Conservation (phyloP, 2,888 invertebrate species). For the Phasia obesa region DNA sequence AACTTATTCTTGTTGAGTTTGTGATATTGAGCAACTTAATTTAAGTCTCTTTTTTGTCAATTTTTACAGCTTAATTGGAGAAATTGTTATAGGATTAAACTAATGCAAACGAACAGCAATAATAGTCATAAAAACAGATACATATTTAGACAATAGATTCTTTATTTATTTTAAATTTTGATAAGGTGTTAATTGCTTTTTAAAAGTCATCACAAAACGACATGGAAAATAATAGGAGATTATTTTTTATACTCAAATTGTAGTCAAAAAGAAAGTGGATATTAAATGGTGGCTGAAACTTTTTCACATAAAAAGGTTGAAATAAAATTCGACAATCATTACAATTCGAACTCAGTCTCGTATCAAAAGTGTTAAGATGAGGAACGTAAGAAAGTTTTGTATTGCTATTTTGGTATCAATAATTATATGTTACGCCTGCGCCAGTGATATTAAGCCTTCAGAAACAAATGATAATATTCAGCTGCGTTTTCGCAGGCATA, state of each 20-base stretch:
- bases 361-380: constrained; percentile 52
- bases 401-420: constrained; percentile 16
- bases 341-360: constrained; percentile 48
- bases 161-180: constrained; percentile 77
- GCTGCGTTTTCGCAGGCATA: constrained; percentile 12
- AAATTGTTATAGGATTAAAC: constrained; percentile 19
- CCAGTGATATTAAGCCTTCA: neutral
- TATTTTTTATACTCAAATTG: constrained; percentile 27
- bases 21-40: too few species aligned
- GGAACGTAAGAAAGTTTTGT: constrained; percentile 31
- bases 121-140: constrained; percentile 31
- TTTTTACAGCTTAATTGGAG: neutral
- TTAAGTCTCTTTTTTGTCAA: too few species aligned
- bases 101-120: neutral
- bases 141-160: constrained; percentile 74
- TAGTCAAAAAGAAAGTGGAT: constrained; percentile 64
- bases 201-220: constrained; percentile 56
- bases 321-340: constrained; percentile 45
- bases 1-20: too few species aligned
- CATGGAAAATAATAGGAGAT: neutral
- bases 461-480: neutral
- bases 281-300: too few species aligned
- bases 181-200: constrained; percentile 78
- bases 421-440: neutral
- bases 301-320: neutral